Percentiles rank a stretch among this genome's conserved stretches.
Evolutionary conservation across 2,797 vertebrate species (phyloP).

Genomic region (Rhadinocentrus ornatus): DNA sequence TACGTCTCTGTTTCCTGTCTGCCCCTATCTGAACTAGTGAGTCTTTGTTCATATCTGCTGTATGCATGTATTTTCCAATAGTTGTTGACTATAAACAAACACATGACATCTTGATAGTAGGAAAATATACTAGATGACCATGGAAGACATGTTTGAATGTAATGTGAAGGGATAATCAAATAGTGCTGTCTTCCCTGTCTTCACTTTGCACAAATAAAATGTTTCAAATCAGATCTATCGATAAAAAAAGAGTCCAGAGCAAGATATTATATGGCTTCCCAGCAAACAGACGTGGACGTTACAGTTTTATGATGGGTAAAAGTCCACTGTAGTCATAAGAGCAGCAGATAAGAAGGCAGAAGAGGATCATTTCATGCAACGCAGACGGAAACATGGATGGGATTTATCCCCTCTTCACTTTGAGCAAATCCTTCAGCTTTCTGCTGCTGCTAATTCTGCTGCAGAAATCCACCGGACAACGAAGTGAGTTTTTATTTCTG

Average conservation of each 20-base stretch:
- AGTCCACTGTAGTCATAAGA: slow-evolving; percentile 67
- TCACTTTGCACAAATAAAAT: background rate
- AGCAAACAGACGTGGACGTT: slow-evolving; percentile 27
- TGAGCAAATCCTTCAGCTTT: slow-evolving; percentile 32
- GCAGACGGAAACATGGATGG: slow-evolving; percentile 59
- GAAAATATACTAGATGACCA: background rate
- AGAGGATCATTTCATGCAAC: slow-evolving; percentile 25
- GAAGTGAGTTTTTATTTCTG: slow-evolving; percentile 60
- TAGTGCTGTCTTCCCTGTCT: background rate
- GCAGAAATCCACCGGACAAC: slow-evolving; percentile 19
- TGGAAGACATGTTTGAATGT: background rate
- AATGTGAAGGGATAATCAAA: background rate
- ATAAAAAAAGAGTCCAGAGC: slow-evolving; percentile 3
- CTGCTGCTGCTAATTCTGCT: slow-evolving; percentile 60
- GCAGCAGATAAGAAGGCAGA: slow-evolving; percentile 38
- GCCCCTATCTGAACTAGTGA: too few species aligned
- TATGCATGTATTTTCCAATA: background rate
- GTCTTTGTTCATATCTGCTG: background rate
- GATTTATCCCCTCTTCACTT: slow-evolving; percentile 20
- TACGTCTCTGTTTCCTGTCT: too few species aligned
- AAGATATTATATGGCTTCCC: slow-evolving; percentile 20
- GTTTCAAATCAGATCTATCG: background rate
- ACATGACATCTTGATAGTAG: background rate
- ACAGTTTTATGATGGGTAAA: slow-evolving; percentile 66
- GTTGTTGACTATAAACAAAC: slow-evolving; percentile 32